A percentile compares a stretch with the other conserved stretches of the same genome.
phyloP scores from a whole-genome alignment of 2,113 vertebrate genomes.

The Notothenia rossii region DNA sequence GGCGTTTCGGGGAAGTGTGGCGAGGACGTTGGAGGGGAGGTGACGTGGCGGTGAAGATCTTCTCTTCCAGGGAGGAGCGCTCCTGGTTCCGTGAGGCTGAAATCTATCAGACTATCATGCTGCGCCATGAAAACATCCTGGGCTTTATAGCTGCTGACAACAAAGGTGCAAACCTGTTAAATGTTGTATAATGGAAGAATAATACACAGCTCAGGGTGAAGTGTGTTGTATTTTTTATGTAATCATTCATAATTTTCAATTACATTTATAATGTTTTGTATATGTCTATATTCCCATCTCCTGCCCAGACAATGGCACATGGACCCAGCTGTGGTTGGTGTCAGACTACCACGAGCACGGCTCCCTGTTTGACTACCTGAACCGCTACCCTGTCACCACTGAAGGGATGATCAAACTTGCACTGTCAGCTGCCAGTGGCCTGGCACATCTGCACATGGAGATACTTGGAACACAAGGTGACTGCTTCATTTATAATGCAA shows the following conservation, averaged over 20 bases:
- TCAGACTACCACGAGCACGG: constrained; percentile 97
- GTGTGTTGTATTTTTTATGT: neutral
- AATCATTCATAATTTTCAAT: neutral
- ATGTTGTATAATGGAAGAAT: no score
- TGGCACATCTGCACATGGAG: constrained; percentile 98
- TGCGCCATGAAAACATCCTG: constrained; percentile 96
- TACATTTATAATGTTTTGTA: neutral
- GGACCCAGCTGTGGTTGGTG: constrained; percentile 97
- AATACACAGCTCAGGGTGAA: neutral
- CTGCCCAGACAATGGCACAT: constrained; percentile 93
- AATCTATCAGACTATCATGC: constrained; percentile 97
- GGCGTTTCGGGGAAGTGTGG: constrained; percentile 97
- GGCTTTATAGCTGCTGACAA: constrained; percentile 97
- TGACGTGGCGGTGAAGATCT: constrained; percentile 97
- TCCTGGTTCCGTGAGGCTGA: constrained; percentile 98
- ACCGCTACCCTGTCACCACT: constrained; percentile 92
- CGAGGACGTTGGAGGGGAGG: constrained; percentile 94
- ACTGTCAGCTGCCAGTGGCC: constrained; percentile 92
- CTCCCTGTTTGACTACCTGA: constrained; percentile 96
- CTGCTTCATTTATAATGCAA: neutral
- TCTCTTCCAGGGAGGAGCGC: constrained; percentile 95
- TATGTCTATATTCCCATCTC: constrained; percentile 2
- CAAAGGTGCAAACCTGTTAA: constrained; percentile 85
- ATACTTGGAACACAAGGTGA: constrained; percentile 97
- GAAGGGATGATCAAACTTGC: constrained; percentile 97